Evolutionary conservation across 2,888 invertebrate species (phyloP).

Genomic region (Caenorhabditis sinica): DNA sequence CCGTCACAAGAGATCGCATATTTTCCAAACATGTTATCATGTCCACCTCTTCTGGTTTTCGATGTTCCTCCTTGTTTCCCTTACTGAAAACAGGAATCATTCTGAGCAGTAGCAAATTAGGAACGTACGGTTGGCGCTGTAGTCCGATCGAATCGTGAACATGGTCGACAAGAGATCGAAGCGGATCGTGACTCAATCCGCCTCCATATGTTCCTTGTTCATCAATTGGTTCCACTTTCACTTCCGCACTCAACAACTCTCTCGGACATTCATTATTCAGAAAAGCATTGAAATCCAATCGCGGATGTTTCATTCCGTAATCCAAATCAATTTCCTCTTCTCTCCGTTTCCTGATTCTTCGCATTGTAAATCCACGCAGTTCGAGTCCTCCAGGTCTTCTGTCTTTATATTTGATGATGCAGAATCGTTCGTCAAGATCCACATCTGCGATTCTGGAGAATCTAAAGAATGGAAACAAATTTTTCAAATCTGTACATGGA

Average conservation of each 20-base stretch:
- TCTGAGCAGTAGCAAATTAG: no score
- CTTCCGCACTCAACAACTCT: no score
- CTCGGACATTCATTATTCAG: no score
- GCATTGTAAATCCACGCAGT: neutral
- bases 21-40: neutral
- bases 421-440: slow-evolving; percentile 2
- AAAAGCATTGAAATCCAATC: neutral
- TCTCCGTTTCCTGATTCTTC: neutral
- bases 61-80: no score
- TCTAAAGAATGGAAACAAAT: slow-evolving; percentile 12
- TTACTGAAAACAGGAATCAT: no score
- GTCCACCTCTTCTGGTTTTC: neutral
- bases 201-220: neutral
- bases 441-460: neutral
- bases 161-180: no score
- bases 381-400: slow-evolving; percentile 23
- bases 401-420: slow-evolving; percentile 24
- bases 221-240: neutral
- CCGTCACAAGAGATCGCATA: neutral
- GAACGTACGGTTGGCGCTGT: no score
- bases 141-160: no score
- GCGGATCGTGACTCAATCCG: neutral
- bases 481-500: neutral
- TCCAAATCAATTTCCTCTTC: no score
- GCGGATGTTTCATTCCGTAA: neutral